A percentile compares a stretch with the other conserved stretches of the same genome.
These are phyloP conservation scores for Cinclus cinclus DNA, from an alignment of 2,113 vertebrate genomes.

Conservation along the genomic window DNA sequence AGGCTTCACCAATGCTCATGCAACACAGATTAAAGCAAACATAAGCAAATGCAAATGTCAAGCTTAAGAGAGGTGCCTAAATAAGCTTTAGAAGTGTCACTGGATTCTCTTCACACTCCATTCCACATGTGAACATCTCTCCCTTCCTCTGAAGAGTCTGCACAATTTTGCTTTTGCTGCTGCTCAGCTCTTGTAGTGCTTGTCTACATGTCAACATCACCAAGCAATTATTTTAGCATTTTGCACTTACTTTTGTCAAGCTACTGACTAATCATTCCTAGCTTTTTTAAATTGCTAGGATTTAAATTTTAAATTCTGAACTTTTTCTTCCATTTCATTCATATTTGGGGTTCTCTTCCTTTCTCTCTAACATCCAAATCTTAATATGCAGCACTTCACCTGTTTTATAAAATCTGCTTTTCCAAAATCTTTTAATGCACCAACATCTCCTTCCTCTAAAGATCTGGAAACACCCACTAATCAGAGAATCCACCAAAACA, in stretches of 20 bases:
- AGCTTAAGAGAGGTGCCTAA: not conserved
- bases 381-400: not conserved
- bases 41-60: slow-evolving; percentile 26
- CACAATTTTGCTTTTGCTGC: not conserved
- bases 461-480: not conserved
- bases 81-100: slow-evolving; percentile 46
- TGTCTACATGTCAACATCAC: not conserved
- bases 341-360: not conserved
- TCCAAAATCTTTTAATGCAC: not conserved
- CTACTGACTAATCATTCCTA: not conserved
- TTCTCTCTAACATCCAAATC: not conserved
- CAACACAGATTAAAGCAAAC: not conserved
- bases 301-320: not conserved
- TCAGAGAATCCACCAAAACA: not conserved
- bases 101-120: slow-evolving; percentile 18
- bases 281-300: not conserved
- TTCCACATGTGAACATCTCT: not conserved
- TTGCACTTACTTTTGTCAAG: not conserved
- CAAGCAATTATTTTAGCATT: not conserved
- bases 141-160: not conserved
- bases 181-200: not conserved
- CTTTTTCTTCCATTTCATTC: not conserved
- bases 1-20: not conserved
- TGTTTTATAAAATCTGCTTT: not conserved
- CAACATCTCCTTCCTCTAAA: not conserved